Base-by-base conservation (phyloP, 2,888 invertebrate genomes). In the Pocota personata region DNA sequence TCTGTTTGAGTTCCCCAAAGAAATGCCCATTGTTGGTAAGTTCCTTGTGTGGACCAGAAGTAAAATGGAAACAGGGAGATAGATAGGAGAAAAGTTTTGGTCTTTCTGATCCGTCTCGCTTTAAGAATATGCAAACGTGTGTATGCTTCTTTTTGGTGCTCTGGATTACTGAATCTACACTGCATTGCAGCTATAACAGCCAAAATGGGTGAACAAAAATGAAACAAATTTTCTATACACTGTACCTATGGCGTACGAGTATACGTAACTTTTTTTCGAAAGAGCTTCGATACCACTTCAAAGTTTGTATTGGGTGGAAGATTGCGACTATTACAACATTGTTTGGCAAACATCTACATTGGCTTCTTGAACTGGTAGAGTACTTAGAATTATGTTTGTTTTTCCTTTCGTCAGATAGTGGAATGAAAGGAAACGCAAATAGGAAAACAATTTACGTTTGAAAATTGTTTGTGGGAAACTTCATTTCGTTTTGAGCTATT, bases 11-110 rank as follows among this genome's bases (percentile, higher is more conserved):
- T 58, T 71, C 64, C 64, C 76, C 21, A 32, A 40, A 71, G 64
- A 64, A 71, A 10, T 82, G 69, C 62, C 82, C 46, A 82, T 76
- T 82, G 82, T 82, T 48, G 50, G 57, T 58, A 46, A 46, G 46
- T 30, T 21, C 7, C 55, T 10, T 3, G 37, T 32, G 37, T 37
- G 0, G 3, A 37, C 1, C 8, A 8, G 24, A 4, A 24, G 7
- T 37, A 12, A 16, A 2, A 19, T 43, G 16, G 21, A 3, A 16
- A 1, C 1, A 7, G 14, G 24, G 6, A 7, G 10, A 12, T 1
- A 10, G 12, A 50, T 21, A 14, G 50, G 16, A 16, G 43, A 14
- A 30, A 48, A 64, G 12, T 52, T 37, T 24, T 6, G 2, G 48
- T 7, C 32, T 21, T 14, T 10, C 8, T 48, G 8, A 64, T 32